These are phyloP conservation scores for Acanthisitta chloris DNA, from an alignment of 2,113 vertebrate species.

Conservation along the genomic window DNA sequence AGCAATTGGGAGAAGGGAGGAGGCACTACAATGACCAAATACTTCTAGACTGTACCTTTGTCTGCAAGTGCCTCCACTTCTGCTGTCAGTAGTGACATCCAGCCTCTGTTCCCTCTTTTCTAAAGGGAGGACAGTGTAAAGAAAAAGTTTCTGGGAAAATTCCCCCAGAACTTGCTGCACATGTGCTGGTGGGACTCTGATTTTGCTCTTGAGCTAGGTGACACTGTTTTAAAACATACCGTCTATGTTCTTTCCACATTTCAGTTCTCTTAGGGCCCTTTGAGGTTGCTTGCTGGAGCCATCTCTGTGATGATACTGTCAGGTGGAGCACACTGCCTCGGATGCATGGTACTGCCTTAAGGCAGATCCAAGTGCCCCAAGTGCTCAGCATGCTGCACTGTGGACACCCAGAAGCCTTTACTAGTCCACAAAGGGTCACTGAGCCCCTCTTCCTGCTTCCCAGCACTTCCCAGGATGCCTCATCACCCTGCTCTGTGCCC, in stretches of 20 bases:
- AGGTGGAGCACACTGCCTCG: not conserved
- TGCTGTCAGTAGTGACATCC: not conserved
- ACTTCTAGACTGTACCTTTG: not conserved
- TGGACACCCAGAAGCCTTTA: not conserved
- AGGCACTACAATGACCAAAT: not conserved
- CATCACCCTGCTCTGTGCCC: not conserved
- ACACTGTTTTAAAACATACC: not conserved
- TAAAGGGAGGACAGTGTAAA: not conserved
- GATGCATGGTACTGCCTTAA: not conserved
- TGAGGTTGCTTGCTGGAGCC: not conserved
- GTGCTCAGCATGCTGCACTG: not conserved
- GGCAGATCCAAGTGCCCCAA: not conserved
- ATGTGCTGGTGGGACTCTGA: not conserved
- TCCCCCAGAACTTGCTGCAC: not conserved
- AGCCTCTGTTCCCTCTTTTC: not conserved
- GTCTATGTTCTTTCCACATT: not conserved
- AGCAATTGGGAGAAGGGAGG: not conserved
- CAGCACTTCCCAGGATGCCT: not conserved
- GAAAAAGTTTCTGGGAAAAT: not conserved
- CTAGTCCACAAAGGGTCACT: not conserved
- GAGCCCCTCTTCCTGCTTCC: not conserved
- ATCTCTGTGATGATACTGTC: not conserved
- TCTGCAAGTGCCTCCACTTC: rapidly evolving
- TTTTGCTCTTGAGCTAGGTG: not conserved
- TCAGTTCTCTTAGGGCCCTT: not conserved